phyloP scores from a whole-genome alignment of 2,113 vertebrate genomes.

The Callipepla californica region DNA sequence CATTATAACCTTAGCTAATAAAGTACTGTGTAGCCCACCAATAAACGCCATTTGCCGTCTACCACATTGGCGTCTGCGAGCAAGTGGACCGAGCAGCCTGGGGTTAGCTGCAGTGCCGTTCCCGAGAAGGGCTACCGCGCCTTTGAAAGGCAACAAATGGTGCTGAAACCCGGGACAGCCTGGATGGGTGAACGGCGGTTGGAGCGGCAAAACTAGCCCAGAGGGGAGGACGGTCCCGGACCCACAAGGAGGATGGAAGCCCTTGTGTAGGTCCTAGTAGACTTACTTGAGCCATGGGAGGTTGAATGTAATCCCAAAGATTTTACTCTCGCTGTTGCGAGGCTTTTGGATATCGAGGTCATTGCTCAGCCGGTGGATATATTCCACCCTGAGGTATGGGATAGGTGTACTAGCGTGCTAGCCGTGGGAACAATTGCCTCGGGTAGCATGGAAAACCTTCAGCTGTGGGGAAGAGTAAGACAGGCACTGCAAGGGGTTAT shows the following conservation, averaged over 20 bases:
- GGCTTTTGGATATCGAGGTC: neutral
- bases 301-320: neutral
- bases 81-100: too few relatives aligned
- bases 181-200: neutral
- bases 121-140: too few relatives aligned
- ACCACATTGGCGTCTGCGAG: too few relatives aligned
- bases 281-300: neutral
- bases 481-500: too few relatives aligned
- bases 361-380: neutral
- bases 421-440: neutral
- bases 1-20: too few relatives aligned
- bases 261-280: neutral
- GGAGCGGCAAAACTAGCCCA: neutral
- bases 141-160: too few relatives aligned
- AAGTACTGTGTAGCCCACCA: too few relatives aligned
- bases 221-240: neutral
- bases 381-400: neutral
- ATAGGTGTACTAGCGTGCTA: neutral
- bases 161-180: too few relatives aligned
- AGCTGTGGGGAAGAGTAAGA: neutral
- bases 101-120: too few relatives aligned
- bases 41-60: too few relatives aligned
- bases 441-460: neutral
- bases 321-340: neutral
- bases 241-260: neutral